Base-by-base conservation (phyloP, 2,797 vertebrate genomes). In the Antrozous pallidus region DNA sequence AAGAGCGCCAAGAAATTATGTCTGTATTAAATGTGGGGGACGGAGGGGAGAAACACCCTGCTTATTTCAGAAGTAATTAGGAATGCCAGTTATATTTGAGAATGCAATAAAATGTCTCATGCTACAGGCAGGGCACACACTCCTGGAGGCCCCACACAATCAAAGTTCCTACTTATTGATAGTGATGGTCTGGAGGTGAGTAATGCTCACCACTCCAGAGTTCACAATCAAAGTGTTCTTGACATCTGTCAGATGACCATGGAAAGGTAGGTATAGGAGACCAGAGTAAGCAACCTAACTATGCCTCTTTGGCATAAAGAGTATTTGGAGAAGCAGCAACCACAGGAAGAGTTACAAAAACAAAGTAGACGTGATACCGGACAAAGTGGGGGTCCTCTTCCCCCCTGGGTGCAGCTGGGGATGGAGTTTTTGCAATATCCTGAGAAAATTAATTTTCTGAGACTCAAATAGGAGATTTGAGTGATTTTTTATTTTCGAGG, bases 1-100 rank as follows among this genome's bases (percentile, higher is more conserved):
- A 47, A 92, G 42, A 93, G 38, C 16, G 3, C 61, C 20, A 93
- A 93, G 86, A 96, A 94, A 82, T 94, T 56, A 49, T 45, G 63
- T 63, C 74, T 67, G 17, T 77, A 95, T 93, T 71, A n/a, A 3
- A 24, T 71, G 36, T n/a, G 49, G 18, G 18, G 49, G 49, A 17
- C 1, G 24, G 38, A 2, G 18, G 49, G 49, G 51, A 0, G 6
- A 20, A 8, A 31, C 42, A n/a, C 20, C 20, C 18, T 7, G 47
- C n/a, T 83, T 67, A 49, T 70, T 56, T 33, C 69, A 73, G 79
- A 95, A 93, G 84, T 71, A 31, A 88, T 65, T 81, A 38, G 7
- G 40, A 84, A 58, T 51, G 22, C 45, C 61, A 63, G 9, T 70
- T 75, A 54, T 40, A 77, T 88, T 81, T 88, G 58, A 75, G 51